Evolutionary conservation across 2,888 invertebrate genomes (phyloP), one percentile per base, ranked within the genome.

Genomic region (Rhamphomyia laevipes): DNA sequence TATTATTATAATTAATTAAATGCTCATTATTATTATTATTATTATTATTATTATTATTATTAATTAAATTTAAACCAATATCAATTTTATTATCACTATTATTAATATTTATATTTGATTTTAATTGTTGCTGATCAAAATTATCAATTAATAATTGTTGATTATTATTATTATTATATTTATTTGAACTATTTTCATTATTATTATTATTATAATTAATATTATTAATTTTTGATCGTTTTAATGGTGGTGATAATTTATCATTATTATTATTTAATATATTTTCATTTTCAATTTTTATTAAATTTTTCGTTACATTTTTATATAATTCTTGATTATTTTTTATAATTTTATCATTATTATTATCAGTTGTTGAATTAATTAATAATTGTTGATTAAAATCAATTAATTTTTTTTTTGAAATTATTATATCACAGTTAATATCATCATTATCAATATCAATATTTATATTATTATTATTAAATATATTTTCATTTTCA

Each of bases 271-370:
- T 37, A 15, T 9, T 18, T 38, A 46, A 33, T 43, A n/a, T 47
- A 42, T 47, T 41, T 21, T 16, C 4, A 12, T 11, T 17, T 15
- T 62, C 33, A 44, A 37, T 35, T 43, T 15, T 35, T 33, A 38
- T 35, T 48, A 45, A n/a, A 30, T 27, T 17, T 23, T 40, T 33
- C 15, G 41, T 37, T 68, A 58, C 64, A 56, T 63, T 64, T 57
- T 63, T 62, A 35, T n/a, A 35, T n/a, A 35, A n/a, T 41, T 46
- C 45, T 38, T 48, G 41, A 43, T 33, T 47, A 44, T 41, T 33
- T 40, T 43, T 43, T 18, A 45, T 33, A 46, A 23, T 48, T 51
- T 46, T 47, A 48, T 45, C 46, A 33, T 48, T 45, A 44, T 48
- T 48, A 30, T 35, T 46, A 45, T 43, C 44, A 35, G 6, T 35